These are phyloP conservation scores for Danionella dracula DNA, from an alignment of 2,797 vertebrate species.

Conservation along the genomic window DNA sequence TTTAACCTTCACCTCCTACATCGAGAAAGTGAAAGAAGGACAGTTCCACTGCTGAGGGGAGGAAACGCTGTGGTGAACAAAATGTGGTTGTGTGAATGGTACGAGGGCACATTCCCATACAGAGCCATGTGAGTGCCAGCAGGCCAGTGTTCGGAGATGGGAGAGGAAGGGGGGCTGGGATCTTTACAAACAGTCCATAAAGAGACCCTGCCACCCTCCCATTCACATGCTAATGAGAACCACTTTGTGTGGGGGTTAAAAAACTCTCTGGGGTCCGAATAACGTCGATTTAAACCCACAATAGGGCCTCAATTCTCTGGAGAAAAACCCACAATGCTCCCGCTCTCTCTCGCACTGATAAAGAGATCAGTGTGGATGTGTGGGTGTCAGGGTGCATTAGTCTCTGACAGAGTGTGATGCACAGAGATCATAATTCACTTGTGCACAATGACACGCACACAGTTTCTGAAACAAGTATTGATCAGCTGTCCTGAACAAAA, in stretches of 20 bases:
- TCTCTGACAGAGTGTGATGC: slow-evolving; percentile 32
- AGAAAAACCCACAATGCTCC: slow-evolving; percentile 42
- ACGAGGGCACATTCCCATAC: slow-evolving; percentile 59
- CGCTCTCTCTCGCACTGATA: slow-evolving; percentile 61
- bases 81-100: slow-evolving; percentile 58
- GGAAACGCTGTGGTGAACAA: slow-evolving; percentile 49
- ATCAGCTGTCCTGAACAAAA: background rate
- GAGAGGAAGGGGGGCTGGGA: slow-evolving; percentile 51
- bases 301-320: slow-evolving; percentile 31
- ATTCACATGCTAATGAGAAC: slow-evolving; percentile 81
- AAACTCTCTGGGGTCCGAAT: slow-evolving; percentile 66
- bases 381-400: slow-evolving; percentile 71
- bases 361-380: slow-evolving; percentile 72
- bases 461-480: slow-evolving; percentile 9
- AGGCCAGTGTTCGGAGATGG: slow-evolving; percentile 47
- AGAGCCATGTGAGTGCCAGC: slow-evolving; percentile 38
- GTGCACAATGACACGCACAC: slow-evolving; percentile 17
- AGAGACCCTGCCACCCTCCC: slow-evolving; percentile 69
- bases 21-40: slow-evolving; percentile 28
- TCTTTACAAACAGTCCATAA: slow-evolving; percentile 73
- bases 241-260: slow-evolving; percentile 75
- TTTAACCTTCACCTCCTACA: slow-evolving; percentile 28
- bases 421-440: slow-evolving; percentile 32
- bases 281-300: slow-evolving; percentile 49
- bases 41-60: slow-evolving; percentile 16